Evolutionary conservation across 1,140 invertebrate genomes (phyloP), one percentile per base, ranked within the genome.

Genomic region (Triops cancriformis): DNA sequence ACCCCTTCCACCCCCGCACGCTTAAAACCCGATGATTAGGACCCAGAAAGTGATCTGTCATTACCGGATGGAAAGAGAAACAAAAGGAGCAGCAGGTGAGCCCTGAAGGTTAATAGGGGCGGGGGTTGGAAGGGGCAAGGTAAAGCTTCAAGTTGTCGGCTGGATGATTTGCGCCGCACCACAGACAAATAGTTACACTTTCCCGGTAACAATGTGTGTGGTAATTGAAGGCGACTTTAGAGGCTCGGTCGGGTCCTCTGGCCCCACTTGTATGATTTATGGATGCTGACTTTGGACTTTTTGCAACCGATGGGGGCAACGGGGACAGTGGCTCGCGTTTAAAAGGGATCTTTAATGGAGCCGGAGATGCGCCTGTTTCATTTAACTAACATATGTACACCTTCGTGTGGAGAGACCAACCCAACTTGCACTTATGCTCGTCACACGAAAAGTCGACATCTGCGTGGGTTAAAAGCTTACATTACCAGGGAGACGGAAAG

Each of bases 131-230:
- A 64, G 7, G 51, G 31, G 31, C 31, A 7, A 37, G 7, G 31
- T 2, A 4, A 37, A 37, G 31, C 31, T 37, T 37, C 31, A 7
- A 37, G 31, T 37, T 37, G 31, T 37, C 31, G 31, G 31, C 31
- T 37, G 31, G n/a, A 37, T 37, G 31, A 37, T 37, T 64, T 64
- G 51, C 5, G 14, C 51, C 51, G 51, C 1, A 7, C 51, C 51
- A 23, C n/a, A 64, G 51, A 64, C 51, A 64, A 64, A 64, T 64
- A 64, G 51, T 64, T 64, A 23, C 51, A 64, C 51, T 64, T 64
- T 23, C 14, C 51, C 51, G 18, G 18, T 23, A n/a, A 23, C 14
- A 64, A 64, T 64, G 51, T 64, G 51, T 64, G 14, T 64, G 14
- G 51, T 64, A 64, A 64, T 64, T 64, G 51, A 64, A 64, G 51